These are phyloP conservation scores for Sitophilus oryzae DNA, from an alignment of 1,140 invertebrate species.

Conservation along the genomic window DNA sequence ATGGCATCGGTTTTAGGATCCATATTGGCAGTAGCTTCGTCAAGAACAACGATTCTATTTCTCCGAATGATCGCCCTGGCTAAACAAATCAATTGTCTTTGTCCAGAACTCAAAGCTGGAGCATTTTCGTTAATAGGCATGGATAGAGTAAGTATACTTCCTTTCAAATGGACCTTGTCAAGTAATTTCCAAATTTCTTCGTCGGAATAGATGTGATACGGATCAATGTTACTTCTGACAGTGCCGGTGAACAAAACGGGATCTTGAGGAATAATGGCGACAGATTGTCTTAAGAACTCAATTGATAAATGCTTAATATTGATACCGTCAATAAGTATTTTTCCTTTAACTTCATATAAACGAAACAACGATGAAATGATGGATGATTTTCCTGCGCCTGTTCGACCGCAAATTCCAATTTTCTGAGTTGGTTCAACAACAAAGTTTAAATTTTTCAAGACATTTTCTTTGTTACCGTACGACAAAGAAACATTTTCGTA, in stretches of 20 bases:
- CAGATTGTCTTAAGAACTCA: constrained; percentile 50
- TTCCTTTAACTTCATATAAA: constrained; percentile 51
- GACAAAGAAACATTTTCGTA: constrained; percentile 58
- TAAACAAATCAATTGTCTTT: constrained; percentile 73
- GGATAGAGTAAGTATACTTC: constrained; percentile 32
- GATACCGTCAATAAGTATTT: constrained; percentile 18
- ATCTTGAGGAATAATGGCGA: constrained; percentile 62
- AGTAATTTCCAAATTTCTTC: constrained; percentile 38
- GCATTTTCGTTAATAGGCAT: constrained; percentile 57
- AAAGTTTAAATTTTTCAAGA: constrained; percentile 60
- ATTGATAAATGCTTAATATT: constrained; percentile 53
- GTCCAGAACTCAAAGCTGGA: constrained; percentile 68
- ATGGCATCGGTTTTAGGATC: constrained; percentile 65
- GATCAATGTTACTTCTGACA: constrained; percentile 54
- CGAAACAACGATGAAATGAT: constrained; percentile 68
- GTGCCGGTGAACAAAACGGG: constrained; percentile 57
- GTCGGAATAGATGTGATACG: constrained; percentile 50
- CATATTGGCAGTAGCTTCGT: constrained; percentile 68
- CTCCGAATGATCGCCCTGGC: constrained; percentile 68
- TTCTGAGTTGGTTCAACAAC: constrained; percentile 58
- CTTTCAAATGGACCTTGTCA: constrained; percentile 39
- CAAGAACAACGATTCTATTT: constrained; percentile 72
- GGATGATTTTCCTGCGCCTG: constrained; percentile 67
- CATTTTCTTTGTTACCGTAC: constrained; percentile 60
- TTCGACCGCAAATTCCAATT: constrained; percentile 39